phyloP scores from a whole-genome alignment of 2,888 invertebrate species.

The Hetaerina titia region DNA sequence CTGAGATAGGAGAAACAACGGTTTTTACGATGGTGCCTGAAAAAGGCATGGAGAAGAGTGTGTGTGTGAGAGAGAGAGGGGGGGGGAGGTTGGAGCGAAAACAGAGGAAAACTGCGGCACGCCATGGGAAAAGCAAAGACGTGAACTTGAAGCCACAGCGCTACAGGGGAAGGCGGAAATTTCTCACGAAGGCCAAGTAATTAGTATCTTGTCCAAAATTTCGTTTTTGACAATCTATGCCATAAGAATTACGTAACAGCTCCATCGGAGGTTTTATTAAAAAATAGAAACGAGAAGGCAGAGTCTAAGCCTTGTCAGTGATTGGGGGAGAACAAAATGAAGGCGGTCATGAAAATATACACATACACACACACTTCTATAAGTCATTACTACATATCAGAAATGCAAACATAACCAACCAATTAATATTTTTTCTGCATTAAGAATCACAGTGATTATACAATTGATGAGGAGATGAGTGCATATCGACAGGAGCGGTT shows the following conservation, averaged over 20 bases:
- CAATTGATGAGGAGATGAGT: not conserved
- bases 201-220: not conserved
- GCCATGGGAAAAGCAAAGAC: not conserved
- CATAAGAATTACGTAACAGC: not conserved
- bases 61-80: not conserved
- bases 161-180: not conserved
- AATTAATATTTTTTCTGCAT: no score
- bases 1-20: constrained; percentile 4
- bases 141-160: not conserved
- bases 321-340: no score
- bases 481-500: not conserved
- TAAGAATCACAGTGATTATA: no score
- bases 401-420: no score
- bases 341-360: no score
- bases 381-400: no score
- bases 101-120: not conserved
- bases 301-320: no score
- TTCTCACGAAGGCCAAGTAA: not conserved
- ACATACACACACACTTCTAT: no score
- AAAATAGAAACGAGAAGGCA: no score
- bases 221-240: not conserved
- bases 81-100: not conserved
- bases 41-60: not conserved
- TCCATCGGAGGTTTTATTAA: no score
- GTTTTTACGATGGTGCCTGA: not conserved